Conservation (phyloP, 2,797 vertebrate genomes). For the Pseudomugil tenellus region DNA sequence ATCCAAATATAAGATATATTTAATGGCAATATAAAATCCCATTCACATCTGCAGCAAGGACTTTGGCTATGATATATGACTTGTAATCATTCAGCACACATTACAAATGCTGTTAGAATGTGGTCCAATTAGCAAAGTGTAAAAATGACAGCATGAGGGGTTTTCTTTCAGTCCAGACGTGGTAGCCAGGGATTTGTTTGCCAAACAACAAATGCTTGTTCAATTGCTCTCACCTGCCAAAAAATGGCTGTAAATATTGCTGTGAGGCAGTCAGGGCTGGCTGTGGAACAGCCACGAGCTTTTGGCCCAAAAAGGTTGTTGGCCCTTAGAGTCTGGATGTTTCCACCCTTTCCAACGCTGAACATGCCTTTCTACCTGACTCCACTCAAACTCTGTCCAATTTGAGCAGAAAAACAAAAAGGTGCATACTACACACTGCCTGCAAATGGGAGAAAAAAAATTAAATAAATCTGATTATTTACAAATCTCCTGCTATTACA, state of each 20-base stretch:
- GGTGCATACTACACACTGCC: background rate
- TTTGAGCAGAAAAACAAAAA: constrained; percentile 10
- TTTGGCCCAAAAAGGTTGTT: constrained; percentile 46
- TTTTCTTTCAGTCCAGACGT: constrained; percentile 39
- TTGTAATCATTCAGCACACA: constrained; percentile 39
- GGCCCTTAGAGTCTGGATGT: constrained; percentile 47
- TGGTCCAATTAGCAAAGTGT: constrained; percentile 66
- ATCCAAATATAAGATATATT: background rate
- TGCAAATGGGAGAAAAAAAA: background rate
- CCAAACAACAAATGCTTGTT: constrained; percentile 76
- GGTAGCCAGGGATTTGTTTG: constrained; percentile 59
- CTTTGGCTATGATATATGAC: constrained; percentile 34
- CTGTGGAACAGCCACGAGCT: constrained; percentile 56
- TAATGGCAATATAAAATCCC: constrained; percentile 3
- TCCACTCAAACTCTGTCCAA: constrained; percentile 11
- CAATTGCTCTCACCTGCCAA: constrained; percentile 73
- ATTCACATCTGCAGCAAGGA: constrained; percentile 20
- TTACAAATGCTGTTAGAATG: constrained; percentile 54
- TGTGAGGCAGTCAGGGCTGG: constrained; percentile 59
- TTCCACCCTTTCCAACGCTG: constrained; percentile 33
- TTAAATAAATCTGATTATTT: background rate
- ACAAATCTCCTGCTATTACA: background rate
- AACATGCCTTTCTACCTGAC: constrained; percentile 37
- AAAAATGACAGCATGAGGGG: constrained; percentile 53
- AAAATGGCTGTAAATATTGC: constrained; percentile 72